Evolutionary conservation across 2,113 vertebrate genomes (phyloP).

Genomic region (Petaurus breviceps): DNA sequence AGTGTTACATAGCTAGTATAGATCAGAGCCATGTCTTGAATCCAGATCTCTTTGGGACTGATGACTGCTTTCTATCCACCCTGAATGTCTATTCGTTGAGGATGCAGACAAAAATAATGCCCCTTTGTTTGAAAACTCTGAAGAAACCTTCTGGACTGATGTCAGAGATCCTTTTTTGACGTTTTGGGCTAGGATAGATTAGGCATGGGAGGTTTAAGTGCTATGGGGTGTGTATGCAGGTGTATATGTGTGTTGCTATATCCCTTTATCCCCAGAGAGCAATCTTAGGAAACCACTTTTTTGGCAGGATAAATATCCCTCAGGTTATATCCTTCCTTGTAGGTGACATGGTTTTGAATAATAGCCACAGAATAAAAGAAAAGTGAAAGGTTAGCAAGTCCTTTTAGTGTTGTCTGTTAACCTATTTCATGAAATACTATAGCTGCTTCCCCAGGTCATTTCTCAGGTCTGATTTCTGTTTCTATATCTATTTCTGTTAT

Average conservation of each 20-base stretch:
- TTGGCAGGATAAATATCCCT: not conserved
- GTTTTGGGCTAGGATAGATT: not conserved
- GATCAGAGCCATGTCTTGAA: not conserved
- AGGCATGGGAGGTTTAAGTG: not conserved
- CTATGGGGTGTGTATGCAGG: not conserved
- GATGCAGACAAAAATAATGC: not conserved
- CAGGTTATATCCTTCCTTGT: not conserved
- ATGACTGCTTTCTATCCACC: not conserved
- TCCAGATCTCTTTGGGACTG: not conserved
- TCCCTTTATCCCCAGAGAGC: not conserved
- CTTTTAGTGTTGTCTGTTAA: not conserved
- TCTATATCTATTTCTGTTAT: not conserved
- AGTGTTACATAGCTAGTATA: not conserved
- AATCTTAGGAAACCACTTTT: not conserved
- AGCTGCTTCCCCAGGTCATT: not conserved
- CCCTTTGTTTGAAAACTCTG: not conserved
- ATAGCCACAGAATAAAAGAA: not conserved
- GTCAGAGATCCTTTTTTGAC: not conserved
- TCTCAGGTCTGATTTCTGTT: not conserved
- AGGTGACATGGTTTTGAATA: not conserved
- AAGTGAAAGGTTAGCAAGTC: not conserved
- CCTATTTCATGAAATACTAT: not conserved
- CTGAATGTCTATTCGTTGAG: not conserved
- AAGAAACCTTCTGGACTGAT: not conserved
- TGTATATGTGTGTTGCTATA: not conserved